These are phyloP conservation scores for Cheirogaleus medius DNA, from an alignment of 2,113 vertebrate species.

Conservation along the genomic window DNA sequence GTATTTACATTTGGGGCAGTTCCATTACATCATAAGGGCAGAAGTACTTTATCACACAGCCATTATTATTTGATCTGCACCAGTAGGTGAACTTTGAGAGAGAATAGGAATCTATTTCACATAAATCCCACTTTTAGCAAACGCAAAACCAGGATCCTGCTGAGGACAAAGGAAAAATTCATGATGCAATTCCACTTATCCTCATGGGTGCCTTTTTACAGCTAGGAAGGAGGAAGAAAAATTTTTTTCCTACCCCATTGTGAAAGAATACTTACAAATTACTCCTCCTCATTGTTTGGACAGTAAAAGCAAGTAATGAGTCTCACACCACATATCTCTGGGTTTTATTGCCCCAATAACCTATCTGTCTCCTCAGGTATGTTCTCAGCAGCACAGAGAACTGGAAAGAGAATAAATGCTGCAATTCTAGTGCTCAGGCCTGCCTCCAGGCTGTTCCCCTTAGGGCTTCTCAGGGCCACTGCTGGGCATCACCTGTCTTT, in stretches of 20 bases:
- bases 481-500: background rate
- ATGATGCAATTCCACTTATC: constrained; percentile 62
- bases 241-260: constrained; percentile 55
- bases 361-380: constrained; percentile 65
- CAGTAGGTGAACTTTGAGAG: constrained; percentile 32
- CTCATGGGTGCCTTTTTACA: constrained; percentile 65
- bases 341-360: constrained; percentile 69
- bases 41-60: background rate
- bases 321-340: constrained; percentile 64
- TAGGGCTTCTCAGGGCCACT: background rate
- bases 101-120: constrained; percentile 27
- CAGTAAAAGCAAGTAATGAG: constrained; percentile 76
- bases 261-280: constrained; percentile 70
- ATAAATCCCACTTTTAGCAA: constrained; percentile 68
- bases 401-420: background rate
- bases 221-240: constrained; percentile 51
- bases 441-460: background rate
- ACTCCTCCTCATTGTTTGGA: constrained; percentile 67
- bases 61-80: constrained; percentile 27
- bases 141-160: constrained; percentile 56
- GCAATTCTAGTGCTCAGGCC: background rate
- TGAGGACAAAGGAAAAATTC: constrained; percentile 70
- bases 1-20: background rate
- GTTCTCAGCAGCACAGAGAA: background rate
- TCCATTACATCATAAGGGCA: background rate